Conservation (phyloP, 1,140 invertebrate species). For the Uloborus diversus region DNA sequence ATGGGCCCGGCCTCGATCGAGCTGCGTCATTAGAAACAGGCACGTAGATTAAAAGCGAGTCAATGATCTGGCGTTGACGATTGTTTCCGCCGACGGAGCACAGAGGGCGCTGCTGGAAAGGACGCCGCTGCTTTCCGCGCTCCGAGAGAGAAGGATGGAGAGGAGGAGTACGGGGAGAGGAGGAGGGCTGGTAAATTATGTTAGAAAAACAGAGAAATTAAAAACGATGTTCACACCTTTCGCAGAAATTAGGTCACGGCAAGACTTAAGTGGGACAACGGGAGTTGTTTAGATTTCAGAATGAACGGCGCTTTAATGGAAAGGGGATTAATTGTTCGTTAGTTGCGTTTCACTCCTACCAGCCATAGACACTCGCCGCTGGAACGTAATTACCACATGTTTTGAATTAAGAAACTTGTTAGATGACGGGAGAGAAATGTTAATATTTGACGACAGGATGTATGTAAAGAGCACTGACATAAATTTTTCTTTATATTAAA, state of each 20-base stretch:
- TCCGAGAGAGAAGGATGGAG: not conserved
- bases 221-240: constrained; percentile 28
- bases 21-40: constrained; percentile 43
- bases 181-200: not conserved
- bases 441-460: too few relatives aligned
- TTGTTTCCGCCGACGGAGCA: not conserved
- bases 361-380: too few relatives aligned
- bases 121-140: not conserved
- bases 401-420: too few relatives aligned
- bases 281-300: too few relatives aligned
- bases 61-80: constrained; percentile 20
- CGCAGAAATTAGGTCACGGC: constrained; percentile 30
- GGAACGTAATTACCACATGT: too few relatives aligned
- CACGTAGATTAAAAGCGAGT: constrained; percentile 14
- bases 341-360: too few relatives aligned
- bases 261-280: not conserved
- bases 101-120: constrained; percentile 32
- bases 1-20: too few relatives aligned
- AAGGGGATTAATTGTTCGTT: too few relatives aligned
- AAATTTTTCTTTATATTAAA: too few relatives aligned
- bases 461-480: too few relatives aligned
- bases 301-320: too few relatives aligned
- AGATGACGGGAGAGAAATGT: too few relatives aligned
- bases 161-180: not conserved
- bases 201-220: not conserved